phyloP scores from a whole-genome alignment of 2,113 vertebrate genomes.

The Hippotragus niger region DNA sequence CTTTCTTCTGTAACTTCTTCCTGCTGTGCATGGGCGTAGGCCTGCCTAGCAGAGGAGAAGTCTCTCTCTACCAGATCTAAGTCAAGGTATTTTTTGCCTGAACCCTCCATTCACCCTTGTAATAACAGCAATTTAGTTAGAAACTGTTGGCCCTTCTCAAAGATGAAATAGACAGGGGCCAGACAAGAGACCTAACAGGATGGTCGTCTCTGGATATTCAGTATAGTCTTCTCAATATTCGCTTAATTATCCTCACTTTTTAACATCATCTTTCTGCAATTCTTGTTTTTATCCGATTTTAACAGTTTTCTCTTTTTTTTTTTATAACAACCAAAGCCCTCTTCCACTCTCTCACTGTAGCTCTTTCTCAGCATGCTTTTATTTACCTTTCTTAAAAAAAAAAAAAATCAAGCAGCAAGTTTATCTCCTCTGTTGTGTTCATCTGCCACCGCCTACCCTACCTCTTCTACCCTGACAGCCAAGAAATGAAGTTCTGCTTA shows the following conservation, averaged over 20 bases:
- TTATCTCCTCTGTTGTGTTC: neutral
- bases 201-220: neutral
- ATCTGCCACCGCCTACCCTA: neutral
- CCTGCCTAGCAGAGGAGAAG: too few species aligned
- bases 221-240: neutral
- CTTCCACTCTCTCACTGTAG: neutral
- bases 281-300: neutral
- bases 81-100: too few species aligned
- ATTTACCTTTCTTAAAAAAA: neutral
- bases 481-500: neutral
- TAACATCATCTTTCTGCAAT: neutral
- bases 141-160: too few species aligned
- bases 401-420: neutral
- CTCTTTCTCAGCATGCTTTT: neutral
- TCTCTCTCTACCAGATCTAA: too few species aligned
- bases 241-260: neutral
- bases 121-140: too few species aligned
- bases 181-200: too few species aligned
- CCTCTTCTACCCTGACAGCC: neutral
- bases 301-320: neutral
- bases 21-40: too few species aligned
- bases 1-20: too few species aligned
- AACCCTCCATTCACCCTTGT: too few species aligned
- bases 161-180: too few species aligned
- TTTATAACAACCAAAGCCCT: neutral